Conservation (phyloP, 2,888 invertebrate species). For the Mactromeris polynyma region DNA sequence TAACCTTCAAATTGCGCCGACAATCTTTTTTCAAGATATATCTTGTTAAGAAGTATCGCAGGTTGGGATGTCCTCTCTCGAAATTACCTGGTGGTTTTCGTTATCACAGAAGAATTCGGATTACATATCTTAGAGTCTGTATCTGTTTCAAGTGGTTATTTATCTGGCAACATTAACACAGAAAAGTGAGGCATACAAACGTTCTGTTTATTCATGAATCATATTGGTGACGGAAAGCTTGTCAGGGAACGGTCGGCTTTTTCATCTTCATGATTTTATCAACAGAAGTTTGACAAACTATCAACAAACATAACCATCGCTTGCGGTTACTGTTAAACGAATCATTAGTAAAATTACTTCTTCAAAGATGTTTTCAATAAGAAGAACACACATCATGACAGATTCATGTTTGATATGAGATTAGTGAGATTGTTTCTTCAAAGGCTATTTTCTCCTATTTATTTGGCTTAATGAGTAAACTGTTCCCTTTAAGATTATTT, state of each 20-base stretch:
- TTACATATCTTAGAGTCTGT: neutral
- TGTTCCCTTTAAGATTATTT: neutral
- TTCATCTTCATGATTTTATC: conserved; percentile 1
- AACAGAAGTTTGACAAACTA: neutral
- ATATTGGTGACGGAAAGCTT: neutral
- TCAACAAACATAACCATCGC: conserved; percentile 7
- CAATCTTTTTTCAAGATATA: too few relatives aligned
- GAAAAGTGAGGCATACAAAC: neutral
- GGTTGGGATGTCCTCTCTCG: neutral
- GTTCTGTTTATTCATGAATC: too few relatives aligned
- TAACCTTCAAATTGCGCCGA: too few relatives aligned
- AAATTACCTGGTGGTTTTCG: neutral
- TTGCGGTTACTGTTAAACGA: neutral
- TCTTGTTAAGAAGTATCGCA: too few relatives aligned
- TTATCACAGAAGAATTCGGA: neutral
- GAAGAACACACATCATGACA: neutral
- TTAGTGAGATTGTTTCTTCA: neutral
- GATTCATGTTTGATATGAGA: neutral
- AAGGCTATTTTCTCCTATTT: neutral
- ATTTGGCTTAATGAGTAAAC: neutral
- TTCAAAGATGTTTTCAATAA: neutral
- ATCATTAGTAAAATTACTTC: neutral
- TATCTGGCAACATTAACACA: neutral
- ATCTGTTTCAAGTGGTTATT: neutral
- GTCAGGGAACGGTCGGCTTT: neutral